Base-by-base conservation (phyloP, 2,797 vertebrate genomes). In the Lophura swinhoii region DNA sequence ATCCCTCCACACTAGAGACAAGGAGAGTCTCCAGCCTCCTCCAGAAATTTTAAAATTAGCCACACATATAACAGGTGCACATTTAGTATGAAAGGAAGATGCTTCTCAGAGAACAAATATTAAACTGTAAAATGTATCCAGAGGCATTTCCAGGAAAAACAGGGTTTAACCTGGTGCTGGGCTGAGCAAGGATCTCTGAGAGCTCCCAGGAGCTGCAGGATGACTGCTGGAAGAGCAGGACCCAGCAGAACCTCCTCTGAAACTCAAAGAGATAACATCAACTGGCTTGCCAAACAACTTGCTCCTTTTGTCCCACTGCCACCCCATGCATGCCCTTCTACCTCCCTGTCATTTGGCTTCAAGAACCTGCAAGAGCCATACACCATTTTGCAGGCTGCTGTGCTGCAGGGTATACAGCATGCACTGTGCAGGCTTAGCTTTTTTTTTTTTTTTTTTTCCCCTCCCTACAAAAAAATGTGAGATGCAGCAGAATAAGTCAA, bases 31-130 rank as follows among this genome's bases (percentile, higher is more conserved):
- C 44, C 68, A 82, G 53, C 49, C 55, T 85, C 86, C 93, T 70
- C 58, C 20, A 90, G 90, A 91, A 93, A 49, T 87, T 6, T 69
- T 55, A 79, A 70, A 87, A 74, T 10, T 91, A 95, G 22, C 84
- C 80, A 88, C 56, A 84, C 83, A 62, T 84, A 14, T 88, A 88
- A 94, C 73, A 87, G 68, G 71, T 39, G 4, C 43, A 5, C 72
- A 73, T 62, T 94, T 91, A 90, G 75, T 76, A 72, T n/a, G 69
- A 87, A 90, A 91, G 81, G 68, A 93, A 90, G 83, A 77, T 49
- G 74, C 64, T 82, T 88, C 69, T 31, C 68, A 31, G 53, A 94
- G 78, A 84, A 94, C 74, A 91, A 87, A 88, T 71, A 92, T 48
- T 88, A 87, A 95, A 70, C 72, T 5, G 2, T n/a, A 76, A 88